Conservation (phyloP, 2,113 vertebrate species). For the Diadophis punctatus region DNA sequence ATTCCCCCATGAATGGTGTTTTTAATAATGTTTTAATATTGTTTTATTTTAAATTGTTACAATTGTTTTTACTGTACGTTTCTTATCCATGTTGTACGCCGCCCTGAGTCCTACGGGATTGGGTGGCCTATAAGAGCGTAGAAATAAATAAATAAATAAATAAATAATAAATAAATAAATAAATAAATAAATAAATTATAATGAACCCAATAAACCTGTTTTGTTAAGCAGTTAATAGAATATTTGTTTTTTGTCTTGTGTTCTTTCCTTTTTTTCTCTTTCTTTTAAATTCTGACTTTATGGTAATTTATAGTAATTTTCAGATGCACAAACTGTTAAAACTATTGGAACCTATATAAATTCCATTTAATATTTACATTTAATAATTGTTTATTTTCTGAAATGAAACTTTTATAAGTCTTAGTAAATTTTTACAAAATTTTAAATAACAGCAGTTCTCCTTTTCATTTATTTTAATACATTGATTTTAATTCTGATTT, state of each 20-base stretch:
- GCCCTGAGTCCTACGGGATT: too few relatives aligned
- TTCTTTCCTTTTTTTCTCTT: background rate
- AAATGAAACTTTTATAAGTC: background rate
- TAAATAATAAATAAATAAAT: too few relatives aligned
- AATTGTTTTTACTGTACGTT: too few relatives aligned
- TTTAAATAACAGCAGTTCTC: background rate
- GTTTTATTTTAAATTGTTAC: too few relatives aligned
- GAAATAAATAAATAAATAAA: too few relatives aligned
- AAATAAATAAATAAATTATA: too few relatives aligned
- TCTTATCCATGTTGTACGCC: too few relatives aligned
- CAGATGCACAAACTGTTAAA: background rate
- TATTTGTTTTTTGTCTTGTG: background rate
- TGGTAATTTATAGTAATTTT: background rate
- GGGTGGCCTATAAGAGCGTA: too few relatives aligned
- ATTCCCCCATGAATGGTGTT: too few relatives aligned
- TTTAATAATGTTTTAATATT: too few relatives aligned
- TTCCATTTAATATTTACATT: background rate
- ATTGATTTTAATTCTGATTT: background rate
- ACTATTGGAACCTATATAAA: background rate
- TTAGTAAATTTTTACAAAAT: background rate
- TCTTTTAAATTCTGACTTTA: background rate
- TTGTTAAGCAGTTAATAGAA: background rate
- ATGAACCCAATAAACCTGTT: background rate
- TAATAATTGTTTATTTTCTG: background rate
- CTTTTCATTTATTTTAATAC: background rate